phyloP scores from a whole-genome alignment of 2,113 vertebrate genomes.

The cattle (Bos taurus) region ARS-UCD2.0 NC_037342.1:39693001-39693500 shows the following conservation, averaged over 20 bases:
- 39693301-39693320: not conserved
- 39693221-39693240: not conserved
- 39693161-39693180: not conserved
- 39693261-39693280: not conserved
- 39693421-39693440: not conserved
- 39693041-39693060: constrained; percentile 41
- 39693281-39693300: not conserved
- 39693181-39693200: not conserved
- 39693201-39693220: not conserved
- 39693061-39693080: constrained; percentile 38
- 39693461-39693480: not conserved
- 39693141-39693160: not conserved
- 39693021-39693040: constrained; percentile 43
- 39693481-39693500: not conserved
- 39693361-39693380: not conserved
- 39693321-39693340: not conserved
- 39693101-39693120: not conserved
- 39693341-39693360: not conserved
- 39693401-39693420: not conserved
- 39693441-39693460: not conserved
- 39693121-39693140: not conserved
- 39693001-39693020: constrained; percentile 42
- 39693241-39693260: not conserved
- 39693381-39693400: not conserved
- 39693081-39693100: constrained; percentile 25